Evolutionary conservation across 2,113 vertebrate genomes (phyloP), one percentile per base, ranked within the genome.

Genomic region (Percopsis transmontana): DNA sequence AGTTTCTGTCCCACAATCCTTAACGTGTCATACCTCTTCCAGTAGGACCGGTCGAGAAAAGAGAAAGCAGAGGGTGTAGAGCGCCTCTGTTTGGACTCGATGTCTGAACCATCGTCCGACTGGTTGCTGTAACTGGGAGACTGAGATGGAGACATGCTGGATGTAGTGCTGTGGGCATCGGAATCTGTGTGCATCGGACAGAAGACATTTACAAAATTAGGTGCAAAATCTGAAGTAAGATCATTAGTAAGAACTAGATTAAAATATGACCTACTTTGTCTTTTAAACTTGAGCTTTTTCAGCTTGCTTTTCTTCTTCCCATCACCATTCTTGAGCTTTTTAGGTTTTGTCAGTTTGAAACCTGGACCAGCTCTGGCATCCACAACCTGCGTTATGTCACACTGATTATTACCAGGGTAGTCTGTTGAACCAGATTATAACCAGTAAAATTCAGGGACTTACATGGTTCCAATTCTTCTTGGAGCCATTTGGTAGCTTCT

Each of bases 401-500:
- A 16, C 5, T 41, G 61, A 50, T 48, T 10, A 44, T 13, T 27
- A 20, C 39, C 62, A n/a, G 54, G 23, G 27, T 19, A 16, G 39
- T 27, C 40, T 33, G 41, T 38, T 16, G 14, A 57, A 16, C 23
- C 20, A 23, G 21, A 27, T 8, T 3, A 39, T 38, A 42, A 33
- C 9, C 0, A 20, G 3, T n/a, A 40, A 18, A 48, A 50, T 40
- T 27, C 13, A 16, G 23, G 53, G 14, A 79, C 91, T 77, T 90
- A 94, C 93, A 71, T 94, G 93, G 72, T 88, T 94, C 92, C 93
- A 94, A 83, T 93, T 93, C 77, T 92, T 93, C 74, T 93, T 93
- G 27, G 92, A 94, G 21, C 92, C 93, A 59, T 86, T 78, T 1
- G 93, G 92, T 4, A 94, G 84, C 68, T 94, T 94, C 74, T 93